Conservation (phyloP, 2,888 invertebrate species). For the Amblyteles armatorius region DNA sequence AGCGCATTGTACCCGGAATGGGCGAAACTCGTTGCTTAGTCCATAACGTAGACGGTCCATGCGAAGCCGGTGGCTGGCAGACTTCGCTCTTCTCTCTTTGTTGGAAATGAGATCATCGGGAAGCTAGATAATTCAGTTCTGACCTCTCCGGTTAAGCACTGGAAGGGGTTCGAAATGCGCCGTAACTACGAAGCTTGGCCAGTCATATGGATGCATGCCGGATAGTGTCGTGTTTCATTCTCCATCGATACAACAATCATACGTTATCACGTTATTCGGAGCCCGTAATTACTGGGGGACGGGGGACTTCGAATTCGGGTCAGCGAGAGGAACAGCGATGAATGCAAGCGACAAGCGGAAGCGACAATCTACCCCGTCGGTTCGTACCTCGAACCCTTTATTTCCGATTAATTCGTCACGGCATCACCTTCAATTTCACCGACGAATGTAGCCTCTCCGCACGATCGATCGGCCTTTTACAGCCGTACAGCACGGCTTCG, state of each 20-base stretch:
- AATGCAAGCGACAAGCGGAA: not conserved
- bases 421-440: not conserved
- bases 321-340: not conserved
- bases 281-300: conserved; percentile 36
- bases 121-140: not conserved
- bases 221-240: conserved; percentile 18
- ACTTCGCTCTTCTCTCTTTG: not conserved
- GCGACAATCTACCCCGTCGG: not conserved
- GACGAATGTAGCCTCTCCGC: not conserved
- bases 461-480: not conserved
- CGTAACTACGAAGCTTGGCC: conserved; percentile 20
- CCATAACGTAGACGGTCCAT: conserved; percentile 1
- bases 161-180: not conserved
- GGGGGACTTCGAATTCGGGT: not conserved
- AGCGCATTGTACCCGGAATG: conserved; percentile 56
- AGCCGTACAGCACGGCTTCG: not conserved
- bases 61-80: not conserved
- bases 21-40: conserved; percentile 39
- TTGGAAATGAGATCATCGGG: not conserved
- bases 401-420: conserved; percentile 7
- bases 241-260: conserved; percentile 49
- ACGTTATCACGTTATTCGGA: conserved; percentile 34
- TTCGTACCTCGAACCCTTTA: not conserved
- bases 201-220: conserved; percentile 48
- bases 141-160: not conserved